Base-by-base conservation (phyloP, 2,888 invertebrate species). In the Belgica antarctica region DNA sequence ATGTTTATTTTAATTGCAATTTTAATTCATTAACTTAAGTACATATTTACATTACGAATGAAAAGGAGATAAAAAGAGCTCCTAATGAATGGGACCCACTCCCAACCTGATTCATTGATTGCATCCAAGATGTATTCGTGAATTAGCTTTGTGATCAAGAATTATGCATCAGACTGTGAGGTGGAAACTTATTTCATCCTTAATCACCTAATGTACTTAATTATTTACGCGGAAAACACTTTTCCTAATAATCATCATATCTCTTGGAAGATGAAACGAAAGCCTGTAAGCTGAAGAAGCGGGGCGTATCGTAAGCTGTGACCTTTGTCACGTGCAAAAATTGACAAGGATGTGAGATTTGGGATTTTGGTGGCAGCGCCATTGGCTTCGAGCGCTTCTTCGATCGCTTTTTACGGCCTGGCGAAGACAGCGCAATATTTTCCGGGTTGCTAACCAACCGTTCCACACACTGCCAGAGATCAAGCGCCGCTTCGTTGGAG, bases 261-360 rank as follows among this genome's bases (percentile, higher is more conserved):
- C 24, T 8, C 12, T 66, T 47, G 12, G 36, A 36, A 27, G 41
- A 36, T 27, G 46, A 46, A 8, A 85, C 80, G 72, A 83, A 79
- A 31, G 84, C 84, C 75, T 84, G 84, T 59, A 87, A 79, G 0
- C 86, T 85, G 75, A 82, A 84, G 73, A 84, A 85, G 73, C 84
- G 79, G 66, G 80, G 78, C 72, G 82, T 81, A 75, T 87, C 86
- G 47, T 82, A 82, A 2, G 82, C 79, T 73, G 87, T 87, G 28
- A 89, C 84, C 73, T 85, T 86, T 31, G 87, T 89, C 72, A 89
- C 85, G 77, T 89, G 89, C 73, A 87, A 86, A 78, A 89, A 89
- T 76, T 88, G 87, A 76, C 89, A 89, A 0, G 89, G 89, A 74
- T 86, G 85, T 27, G 89, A 89, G 74, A 89, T 89, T 77, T 88